phyloP scores from a whole-genome alignment of 2,888 invertebrate species.

The Dryadula phaetusa region DNA sequence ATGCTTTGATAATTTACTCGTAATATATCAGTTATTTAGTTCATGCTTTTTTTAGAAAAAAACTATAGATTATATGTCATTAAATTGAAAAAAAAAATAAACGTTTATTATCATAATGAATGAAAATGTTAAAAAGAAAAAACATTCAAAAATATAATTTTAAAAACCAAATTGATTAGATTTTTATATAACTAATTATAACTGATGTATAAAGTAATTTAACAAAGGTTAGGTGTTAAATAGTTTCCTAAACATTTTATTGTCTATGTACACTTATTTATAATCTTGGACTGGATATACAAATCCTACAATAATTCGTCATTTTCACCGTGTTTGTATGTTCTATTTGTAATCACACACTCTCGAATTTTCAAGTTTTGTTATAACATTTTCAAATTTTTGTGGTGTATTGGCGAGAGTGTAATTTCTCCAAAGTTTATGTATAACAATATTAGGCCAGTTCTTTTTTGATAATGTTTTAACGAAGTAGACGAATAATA shows the following conservation, averaged over 20 bases:
- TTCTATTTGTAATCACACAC: not conserved
- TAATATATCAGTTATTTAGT: not conserved
- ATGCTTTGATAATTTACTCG: not conserved
- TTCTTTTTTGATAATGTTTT: not conserved
- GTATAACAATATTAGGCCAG: not conserved
- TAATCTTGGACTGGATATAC: constrained; percentile 59
- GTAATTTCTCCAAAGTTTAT: not conserved
- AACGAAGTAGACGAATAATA: not conserved
- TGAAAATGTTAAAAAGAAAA: too few species aligned
- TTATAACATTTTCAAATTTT: not conserved
- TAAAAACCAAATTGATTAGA: too few species aligned
- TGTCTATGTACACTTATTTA: constrained; percentile 73
- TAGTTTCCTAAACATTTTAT: constrained; percentile 55
- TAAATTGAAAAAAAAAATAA: too few species aligned
- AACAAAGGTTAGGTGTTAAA: constrained; percentile 1
- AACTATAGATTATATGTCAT: too few species aligned
- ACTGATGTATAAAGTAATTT: not conserved
- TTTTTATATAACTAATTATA: too few species aligned
- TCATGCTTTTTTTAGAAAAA: not conserved
- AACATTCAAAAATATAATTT: too few species aligned
- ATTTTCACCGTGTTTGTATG: not conserved
- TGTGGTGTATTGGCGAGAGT: not conserved
- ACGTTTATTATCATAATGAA: too few species aligned
- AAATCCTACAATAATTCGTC: constrained; percentile 38
- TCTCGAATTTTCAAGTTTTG: not conserved